A percentile compares a stretch with the other conserved stretches of the same genome.
phyloP scores from a whole-genome alignment of 2,888 invertebrate genomes.

The Stenichneumon culpator region DNA sequence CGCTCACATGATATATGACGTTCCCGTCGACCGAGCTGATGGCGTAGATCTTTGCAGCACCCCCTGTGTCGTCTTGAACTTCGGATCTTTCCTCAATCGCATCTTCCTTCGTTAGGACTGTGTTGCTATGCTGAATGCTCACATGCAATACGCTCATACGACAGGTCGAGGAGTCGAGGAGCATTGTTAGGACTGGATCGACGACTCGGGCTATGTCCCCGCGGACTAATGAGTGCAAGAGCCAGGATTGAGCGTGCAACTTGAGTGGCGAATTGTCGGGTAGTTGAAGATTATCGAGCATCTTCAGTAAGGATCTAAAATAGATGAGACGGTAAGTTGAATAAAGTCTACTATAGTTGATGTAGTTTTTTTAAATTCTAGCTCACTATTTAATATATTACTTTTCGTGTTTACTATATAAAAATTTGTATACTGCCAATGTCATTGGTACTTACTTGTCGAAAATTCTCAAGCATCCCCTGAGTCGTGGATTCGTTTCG shows the following conservation, averaged over 20 bases:
- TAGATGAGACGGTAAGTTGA: background rate
- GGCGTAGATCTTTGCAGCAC: constrained; percentile 89
- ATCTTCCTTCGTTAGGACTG: constrained; percentile 80
- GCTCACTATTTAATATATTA: background rate
- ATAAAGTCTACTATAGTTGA: background rate
- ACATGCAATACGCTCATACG: constrained; percentile 93
- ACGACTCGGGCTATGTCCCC: constrained; percentile 93
- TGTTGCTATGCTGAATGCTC: constrained; percentile 87
- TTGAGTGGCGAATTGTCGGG: constrained; percentile 87
- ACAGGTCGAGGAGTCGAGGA: constrained; percentile 92
- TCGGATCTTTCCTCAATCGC: constrained; percentile 78
- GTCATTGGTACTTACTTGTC: constrained; percentile 86
- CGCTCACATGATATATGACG: constrained; percentile 89
- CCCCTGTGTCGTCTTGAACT: constrained; percentile 81
- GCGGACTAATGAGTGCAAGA: constrained; percentile 90
- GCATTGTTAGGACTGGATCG: constrained; percentile 91
- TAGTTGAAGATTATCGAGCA: constrained; percentile 89
- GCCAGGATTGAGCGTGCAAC: constrained; percentile 91
- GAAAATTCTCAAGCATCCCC: constrained; percentile 86
- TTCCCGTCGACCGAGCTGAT: constrained; percentile 94
- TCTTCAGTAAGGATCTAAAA: constrained; percentile 90
- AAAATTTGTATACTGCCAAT: background rate
- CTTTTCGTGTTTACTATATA: background rate
- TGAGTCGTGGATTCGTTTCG: constrained; percentile 86
- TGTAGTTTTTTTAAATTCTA: background rate